phyloP scores from a whole-genome alignment of 1,140 invertebrate species.

The Drosophila mayri region DNA sequence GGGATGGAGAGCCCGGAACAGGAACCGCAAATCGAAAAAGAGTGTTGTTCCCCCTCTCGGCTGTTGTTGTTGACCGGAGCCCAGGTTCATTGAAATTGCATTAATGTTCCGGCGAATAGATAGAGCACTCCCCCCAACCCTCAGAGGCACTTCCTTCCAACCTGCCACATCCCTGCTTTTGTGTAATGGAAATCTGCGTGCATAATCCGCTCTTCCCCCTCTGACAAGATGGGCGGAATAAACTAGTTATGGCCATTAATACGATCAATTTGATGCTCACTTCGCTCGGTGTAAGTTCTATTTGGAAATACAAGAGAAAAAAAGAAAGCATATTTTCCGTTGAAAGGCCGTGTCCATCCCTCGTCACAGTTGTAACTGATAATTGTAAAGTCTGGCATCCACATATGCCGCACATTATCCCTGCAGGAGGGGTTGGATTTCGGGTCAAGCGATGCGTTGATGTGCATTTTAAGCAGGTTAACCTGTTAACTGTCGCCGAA shows the following conservation, averaged over 20 bases:
- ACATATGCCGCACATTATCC: conserved; percentile 60
- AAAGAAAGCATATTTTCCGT: conserved; percentile 38
- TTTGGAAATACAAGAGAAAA: conserved; percentile 30
- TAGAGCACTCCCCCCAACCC: neutral
- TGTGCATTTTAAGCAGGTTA: conserved; percentile 81
- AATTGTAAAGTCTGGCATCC: conserved; percentile 60
- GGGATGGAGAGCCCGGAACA: neutral
- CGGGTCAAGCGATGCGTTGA: conserved; percentile 75
- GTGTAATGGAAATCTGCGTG: conserved; percentile 82
- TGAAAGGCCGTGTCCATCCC: conserved; percentile 9
- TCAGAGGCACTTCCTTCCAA: neutral
- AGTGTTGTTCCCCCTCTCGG: conserved; percentile 46
- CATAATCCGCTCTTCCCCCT: conserved; percentile 65
- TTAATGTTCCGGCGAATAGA: conserved; percentile 57
- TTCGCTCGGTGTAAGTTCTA: conserved; percentile 74
- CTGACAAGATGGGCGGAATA: conserved; percentile 83
- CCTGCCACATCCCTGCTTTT: conserved; percentile 8
- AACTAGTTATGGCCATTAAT: conserved; percentile 85
- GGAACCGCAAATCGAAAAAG: conserved; percentile 75
- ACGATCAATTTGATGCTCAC: conserved; percentile 85
- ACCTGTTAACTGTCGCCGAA: conserved; percentile 70
- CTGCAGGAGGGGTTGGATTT: conserved; percentile 7
- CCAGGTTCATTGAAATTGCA: conserved; percentile 75
- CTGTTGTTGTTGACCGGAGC: conserved; percentile 39
- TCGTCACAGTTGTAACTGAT: conserved; percentile 67